A percentile compares a stretch with the other conserved stretches of the same genome.
These are phyloP conservation scores for Andrena haemorrhoa DNA, from an alignment of 2,888 invertebrate genomes.

Conservation along the genomic window DNA sequence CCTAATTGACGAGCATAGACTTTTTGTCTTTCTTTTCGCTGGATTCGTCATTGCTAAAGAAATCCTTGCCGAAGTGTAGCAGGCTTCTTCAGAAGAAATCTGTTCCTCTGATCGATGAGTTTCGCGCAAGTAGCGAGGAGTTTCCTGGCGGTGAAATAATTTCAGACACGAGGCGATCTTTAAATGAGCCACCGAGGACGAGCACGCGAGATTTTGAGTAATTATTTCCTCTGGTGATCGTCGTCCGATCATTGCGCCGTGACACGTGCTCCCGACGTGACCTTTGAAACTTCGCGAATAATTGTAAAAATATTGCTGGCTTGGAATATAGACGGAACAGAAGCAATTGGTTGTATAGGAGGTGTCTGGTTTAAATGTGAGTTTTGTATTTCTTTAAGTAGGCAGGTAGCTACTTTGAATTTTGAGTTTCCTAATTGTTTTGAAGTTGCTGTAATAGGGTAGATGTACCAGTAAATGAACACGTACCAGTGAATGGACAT, in stretches of 20 bases:
- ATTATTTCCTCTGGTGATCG: neutral
- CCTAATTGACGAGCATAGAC: conserved; percentile 24
- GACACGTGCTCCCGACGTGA: conserved; percentile 17
- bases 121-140: neutral
- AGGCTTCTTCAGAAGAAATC: neutral
- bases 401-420: too few species aligned
- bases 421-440: too few species aligned
- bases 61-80: neutral
- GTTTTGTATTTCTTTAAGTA: too few species aligned
- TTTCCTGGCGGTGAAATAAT: neutral
- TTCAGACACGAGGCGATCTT: neutral
- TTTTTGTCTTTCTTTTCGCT: neutral
- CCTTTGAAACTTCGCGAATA: neutral
- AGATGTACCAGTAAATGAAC: too few species aligned
- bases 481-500: too few species aligned
- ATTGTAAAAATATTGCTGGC: conserved; percentile 15
- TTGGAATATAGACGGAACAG: neutral
- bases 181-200: too few species aligned
- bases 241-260: neutral
- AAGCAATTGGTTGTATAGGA: neutral
- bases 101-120: neutral
- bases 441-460: too few species aligned
- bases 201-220: neutral
- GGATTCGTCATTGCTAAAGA: neutral
- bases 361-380: too few species aligned